Evolutionary conservation across 2,888 invertebrate species (phyloP).

Genomic region (Myopa tessellatipennis): DNA sequence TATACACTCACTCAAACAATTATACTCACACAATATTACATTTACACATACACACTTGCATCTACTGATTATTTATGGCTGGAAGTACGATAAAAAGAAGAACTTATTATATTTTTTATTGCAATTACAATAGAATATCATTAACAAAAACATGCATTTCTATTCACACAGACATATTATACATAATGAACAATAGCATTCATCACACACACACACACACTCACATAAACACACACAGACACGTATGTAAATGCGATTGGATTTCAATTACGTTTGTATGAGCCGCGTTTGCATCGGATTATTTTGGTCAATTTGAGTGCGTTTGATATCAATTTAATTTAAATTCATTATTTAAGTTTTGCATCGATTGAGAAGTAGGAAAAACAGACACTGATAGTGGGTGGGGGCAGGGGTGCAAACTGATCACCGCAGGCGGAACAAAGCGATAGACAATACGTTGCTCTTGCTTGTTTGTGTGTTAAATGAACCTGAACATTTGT

Average conservation of each 20-base stretch:
- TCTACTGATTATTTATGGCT: no score
- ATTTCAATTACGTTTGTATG: slow-evolving; percentile 4
- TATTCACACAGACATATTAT: background rate
- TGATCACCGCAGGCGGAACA: no score
- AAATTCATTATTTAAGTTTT: slow-evolving; percentile 34
- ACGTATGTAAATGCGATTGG: background rate
- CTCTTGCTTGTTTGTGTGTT: slow-evolving; percentile 24
- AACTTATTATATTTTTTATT: no score
- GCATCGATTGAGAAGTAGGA: background rate
- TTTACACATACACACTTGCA: no score
- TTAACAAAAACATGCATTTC: background rate
- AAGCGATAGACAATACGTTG: background rate
- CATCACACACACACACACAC: background rate
- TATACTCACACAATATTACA: no score
- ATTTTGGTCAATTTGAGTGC: slow-evolving; percentile 38
- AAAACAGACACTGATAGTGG: background rate
- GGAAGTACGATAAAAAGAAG: no score
- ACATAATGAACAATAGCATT: background rate
- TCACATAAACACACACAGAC: background rate
- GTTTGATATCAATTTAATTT: slow-evolving; percentile 35
- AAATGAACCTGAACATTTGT: slow-evolving; percentile 29
- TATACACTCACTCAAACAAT: no score
- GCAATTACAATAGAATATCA: no score
- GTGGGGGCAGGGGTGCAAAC: background rate
- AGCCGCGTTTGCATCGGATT: slow-evolving; percentile 27